Percentiles rank a stretch among this genome's conserved stretches.
Conservation (phyloP, 2,888 invertebrate species). For the Choristoneura rosaceana region DNA sequence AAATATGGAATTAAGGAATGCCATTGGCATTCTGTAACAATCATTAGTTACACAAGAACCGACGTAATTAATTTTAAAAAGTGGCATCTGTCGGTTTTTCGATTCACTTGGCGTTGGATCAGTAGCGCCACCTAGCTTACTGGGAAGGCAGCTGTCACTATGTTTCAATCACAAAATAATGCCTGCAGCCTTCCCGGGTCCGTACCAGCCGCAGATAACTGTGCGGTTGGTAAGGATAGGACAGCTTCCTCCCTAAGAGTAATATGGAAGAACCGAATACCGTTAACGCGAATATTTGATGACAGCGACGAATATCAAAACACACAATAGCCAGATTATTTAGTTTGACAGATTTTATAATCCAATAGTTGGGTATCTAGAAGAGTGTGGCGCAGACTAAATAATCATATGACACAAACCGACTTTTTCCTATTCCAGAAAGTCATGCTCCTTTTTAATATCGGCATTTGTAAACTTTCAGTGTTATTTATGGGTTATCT, state of each 20-base stretch:
- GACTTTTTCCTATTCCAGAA: too few species aligned
- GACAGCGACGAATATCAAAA: conserved; percentile 40
- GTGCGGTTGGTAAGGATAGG: background rate
- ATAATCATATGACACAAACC: background rate
- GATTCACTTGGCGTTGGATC: background rate
- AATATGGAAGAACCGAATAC: conserved; percentile 21
- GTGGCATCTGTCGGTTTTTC: background rate
- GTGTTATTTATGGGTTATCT: too few species aligned
- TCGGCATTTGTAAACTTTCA: too few species aligned
- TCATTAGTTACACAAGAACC: too few species aligned
- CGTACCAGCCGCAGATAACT: background rate
- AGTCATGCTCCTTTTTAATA: too few species aligned
- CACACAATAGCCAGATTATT: conserved; percentile 54
- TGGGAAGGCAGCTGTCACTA: background rate
- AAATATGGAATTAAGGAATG: too few species aligned
- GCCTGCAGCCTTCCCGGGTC: background rate
- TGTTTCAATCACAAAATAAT: background rate
- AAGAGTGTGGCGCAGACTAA: background rate
- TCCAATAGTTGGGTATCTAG: background rate
- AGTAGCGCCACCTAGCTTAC: conserved; percentile 3
- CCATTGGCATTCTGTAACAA: too few species aligned
- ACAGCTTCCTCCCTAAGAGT: conserved; percentile 18
- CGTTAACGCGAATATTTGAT: conserved; percentile 19
- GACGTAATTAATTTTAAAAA: background rate
- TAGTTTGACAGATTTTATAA: conserved; percentile 42